Evolutionary conservation across 2,797 vertebrate species (phyloP), one percentile per base, ranked within the genome.

Genomic region (Gallinago stenura): DNA sequence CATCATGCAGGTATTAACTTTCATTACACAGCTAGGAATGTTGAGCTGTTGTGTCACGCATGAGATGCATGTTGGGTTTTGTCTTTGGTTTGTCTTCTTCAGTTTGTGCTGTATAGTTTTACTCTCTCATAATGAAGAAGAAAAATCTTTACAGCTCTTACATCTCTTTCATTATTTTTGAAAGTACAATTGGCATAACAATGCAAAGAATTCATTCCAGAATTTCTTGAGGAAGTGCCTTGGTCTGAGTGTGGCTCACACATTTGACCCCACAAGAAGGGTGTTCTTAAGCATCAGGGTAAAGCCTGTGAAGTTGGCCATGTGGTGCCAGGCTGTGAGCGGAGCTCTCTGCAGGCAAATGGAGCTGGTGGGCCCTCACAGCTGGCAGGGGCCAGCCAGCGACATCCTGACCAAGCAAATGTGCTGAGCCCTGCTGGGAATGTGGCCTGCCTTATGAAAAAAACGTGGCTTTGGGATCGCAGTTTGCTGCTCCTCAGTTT

Each of bases 391-490:
- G 31, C 24, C 51, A 51, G 56, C 20, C 1, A 1, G 8, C 0
- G 1, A 16, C 50, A 68, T 51, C 19, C 26, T 48, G 69, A 31
- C 11, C 20, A 24, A 25, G 37, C 26, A 39, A 14, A 51, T 9
- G n/a, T 72, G 20, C 39, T 31, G 50, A 61, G 45, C 7, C 41
- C 72, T 46, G 75, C 75, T 87, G 76, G 45, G 24, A 70, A 13
- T 2, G 1, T 24, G n/a, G 10, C 33, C 58, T 72, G 19, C 45
- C 31, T 37, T 3, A 0, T 16, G 16, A n/a, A 45, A 15, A 15
- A 12, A 51, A 0, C 9, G 3, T 10, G 8, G 66, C 71, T 77
- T 70, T 71, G 64, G 60, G 62, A 24, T 80, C 0, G 0, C 31
- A 15, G 43, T 51, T 85, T 70, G 24, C 73, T 69, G 45, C 81